These are phyloP conservation scores for Cryptomyrus ogoouensis DNA, from an alignment of 2,113 vertebrate species.

Conservation along the genomic window DNA sequence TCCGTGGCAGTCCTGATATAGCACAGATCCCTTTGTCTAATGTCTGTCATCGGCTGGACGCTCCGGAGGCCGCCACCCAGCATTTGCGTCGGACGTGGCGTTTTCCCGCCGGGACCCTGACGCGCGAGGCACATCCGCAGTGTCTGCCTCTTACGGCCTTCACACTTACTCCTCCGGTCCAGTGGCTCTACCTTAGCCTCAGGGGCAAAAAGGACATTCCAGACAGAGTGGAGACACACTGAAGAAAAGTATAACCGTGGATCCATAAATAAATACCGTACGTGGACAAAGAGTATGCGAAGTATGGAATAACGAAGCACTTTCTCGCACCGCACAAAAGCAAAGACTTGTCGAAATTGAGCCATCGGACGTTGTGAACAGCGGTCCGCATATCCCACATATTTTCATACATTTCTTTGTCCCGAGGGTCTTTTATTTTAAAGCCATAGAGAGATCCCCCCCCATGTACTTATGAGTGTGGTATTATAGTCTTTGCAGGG, in stretches of 20 bases:
- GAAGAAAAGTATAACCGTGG: neutral
- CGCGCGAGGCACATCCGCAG: constrained; percentile 29
- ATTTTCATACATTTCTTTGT: neutral
- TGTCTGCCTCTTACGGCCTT: no score
- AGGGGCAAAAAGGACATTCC: neutral
- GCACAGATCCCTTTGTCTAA: constrained; percentile 32
- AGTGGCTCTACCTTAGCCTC: neutral
- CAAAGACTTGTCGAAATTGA: neutral
- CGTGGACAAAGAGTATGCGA: neutral
- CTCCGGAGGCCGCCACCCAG: constrained; percentile 36
- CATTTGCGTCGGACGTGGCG: constrained; percentile 36
- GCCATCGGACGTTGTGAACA: neutral
- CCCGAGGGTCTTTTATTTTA: constrained; percentile 23
- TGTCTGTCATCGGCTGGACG: constrained; percentile 49
- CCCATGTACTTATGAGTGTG: constrained; percentile 31
- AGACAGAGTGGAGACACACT: neutral
- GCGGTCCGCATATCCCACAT: constrained; percentile 14
- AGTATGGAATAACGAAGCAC: neutral
- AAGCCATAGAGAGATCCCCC: constrained; percentile 21
- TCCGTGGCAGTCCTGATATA: constrained; percentile 44
- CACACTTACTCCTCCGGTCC: neutral
- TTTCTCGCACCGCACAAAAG: neutral
- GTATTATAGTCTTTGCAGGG: constrained; percentile 26
- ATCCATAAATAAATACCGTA: neutral
- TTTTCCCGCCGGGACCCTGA: constrained; percentile 7